Percentiles rank a stretch among this genome's conserved stretches.
Evolutionary conservation across 2,888 invertebrate genomes (phyloP).

Genomic region (Agrotis exclamationis): DNA sequence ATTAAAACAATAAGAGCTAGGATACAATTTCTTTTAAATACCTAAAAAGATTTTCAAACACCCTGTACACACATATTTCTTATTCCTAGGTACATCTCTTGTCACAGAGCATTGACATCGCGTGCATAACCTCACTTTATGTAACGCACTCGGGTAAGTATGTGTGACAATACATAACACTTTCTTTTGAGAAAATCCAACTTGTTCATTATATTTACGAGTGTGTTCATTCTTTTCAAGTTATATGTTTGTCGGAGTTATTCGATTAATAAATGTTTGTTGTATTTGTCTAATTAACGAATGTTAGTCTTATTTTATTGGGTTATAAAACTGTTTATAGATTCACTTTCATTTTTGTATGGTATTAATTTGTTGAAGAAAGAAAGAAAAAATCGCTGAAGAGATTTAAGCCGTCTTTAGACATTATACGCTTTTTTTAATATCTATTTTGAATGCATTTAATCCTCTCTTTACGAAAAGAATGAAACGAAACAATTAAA

Average conservation of each 20-base stretch:
- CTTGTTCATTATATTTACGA: no score
- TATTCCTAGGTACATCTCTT: constrained; percentile 10
- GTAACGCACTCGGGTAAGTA: constrained; percentile 25
- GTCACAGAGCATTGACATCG: constrained; percentile 37
- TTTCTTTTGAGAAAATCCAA: constrained; percentile 27
- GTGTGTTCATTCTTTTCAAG: background rate
- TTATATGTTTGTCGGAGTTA: background rate
- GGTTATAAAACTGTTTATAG: background rate
- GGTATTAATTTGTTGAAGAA: no score
- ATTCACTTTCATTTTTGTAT: background rate
- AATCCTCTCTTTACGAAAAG: no score
- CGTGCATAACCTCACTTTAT: constrained; percentile 51
- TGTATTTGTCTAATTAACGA: background rate
- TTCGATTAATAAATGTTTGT: background rate
- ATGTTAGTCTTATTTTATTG: no score
- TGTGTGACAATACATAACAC: constrained; percentile 29
- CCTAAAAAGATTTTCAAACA: background rate
- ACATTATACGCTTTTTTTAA: no score
- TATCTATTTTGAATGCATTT: no score
- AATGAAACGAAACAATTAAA: no score
- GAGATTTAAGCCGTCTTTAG: no score
- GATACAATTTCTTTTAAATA: no score
- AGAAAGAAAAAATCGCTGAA: background rate
- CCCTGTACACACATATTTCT: constrained; percentile 1
- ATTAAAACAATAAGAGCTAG: no score